These are phyloP conservation scores for Natator depressus DNA, from an alignment of 2,113 vertebrate species.

Conservation along the genomic window DNA sequence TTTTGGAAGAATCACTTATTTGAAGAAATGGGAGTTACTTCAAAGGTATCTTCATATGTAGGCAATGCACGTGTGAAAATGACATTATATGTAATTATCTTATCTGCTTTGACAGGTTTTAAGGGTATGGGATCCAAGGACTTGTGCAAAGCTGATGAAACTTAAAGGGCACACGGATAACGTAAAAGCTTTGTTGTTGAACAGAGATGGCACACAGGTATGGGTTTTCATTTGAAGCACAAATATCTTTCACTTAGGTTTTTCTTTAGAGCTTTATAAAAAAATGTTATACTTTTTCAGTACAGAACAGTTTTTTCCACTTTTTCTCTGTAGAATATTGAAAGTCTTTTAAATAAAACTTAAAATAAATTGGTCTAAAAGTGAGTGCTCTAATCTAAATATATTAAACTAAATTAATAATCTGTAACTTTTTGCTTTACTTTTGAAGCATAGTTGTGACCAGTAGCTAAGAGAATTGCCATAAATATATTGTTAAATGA, in stretches of 20 bases:
- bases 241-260: not conserved
- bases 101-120: slow-evolving; percentile 82
- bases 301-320: not conserved
- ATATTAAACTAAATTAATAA: not conserved
- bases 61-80: not conserved
- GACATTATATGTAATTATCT: not conserved
- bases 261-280: not conserved
- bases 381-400: not conserved
- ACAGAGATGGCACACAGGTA: slow-evolving; percentile 97
- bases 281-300: not conserved
- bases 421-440: not conserved
- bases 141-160: slow-evolving; percentile 98
- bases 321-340: not conserved
- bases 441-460: not conserved
- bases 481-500: not conserved
- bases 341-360: not conserved
- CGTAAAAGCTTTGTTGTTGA: slow-evolving; percentile 94
- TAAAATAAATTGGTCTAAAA: not conserved
- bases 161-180: slow-evolving; percentile 98
- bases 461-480: not conserved
- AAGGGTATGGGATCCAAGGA: slow-evolving; percentile 97
- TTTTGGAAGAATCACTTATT: not conserved
- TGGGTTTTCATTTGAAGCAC: not conserved
- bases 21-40: not conserved
- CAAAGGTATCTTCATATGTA: not conserved